These are phyloP conservation scores for Heterodera schachtii DNA, from an alignment of 1,140 invertebrate species.

Conservation along the genomic window DNA sequence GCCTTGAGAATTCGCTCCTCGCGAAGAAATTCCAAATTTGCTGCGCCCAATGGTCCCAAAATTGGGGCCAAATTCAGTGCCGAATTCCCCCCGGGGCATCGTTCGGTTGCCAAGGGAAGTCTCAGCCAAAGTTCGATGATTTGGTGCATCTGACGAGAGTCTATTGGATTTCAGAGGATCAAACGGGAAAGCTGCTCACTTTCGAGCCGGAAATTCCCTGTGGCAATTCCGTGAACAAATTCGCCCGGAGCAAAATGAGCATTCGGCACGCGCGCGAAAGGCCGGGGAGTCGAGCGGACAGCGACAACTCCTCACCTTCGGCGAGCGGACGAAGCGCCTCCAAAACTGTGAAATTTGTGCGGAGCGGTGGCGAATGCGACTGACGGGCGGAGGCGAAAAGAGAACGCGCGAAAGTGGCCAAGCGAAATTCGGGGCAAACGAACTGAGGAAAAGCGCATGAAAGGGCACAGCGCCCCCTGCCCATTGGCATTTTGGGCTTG, in stretches of 20 bases:
- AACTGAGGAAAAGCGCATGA: background rate
- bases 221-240: slow-evolving; percentile 13
- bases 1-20: slow-evolving; percentile 45
- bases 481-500: too few species aligned
- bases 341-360: slow-evolving; percentile 4
- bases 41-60: slow-evolving; percentile 25
- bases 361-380: too few species aligned
- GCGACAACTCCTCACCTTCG: slow-evolving; percentile 4
- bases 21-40: slow-evolving; percentile 48
- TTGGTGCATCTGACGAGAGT: background rate
- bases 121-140: slow-evolving; percentile 6
- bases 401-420: slow-evolving; percentile 12
- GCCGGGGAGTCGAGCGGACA: slow-evolving; percentile 15
- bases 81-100: slow-evolving; percentile 23
- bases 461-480: too few species aligned
- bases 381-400: background rate
- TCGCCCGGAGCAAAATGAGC: slow-evolving; percentile 7
- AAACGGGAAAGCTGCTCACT: background rate
- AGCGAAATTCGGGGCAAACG: background rate
- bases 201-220: background rate
- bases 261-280: slow-evolving; percentile 5
- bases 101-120: slow-evolving; percentile 6
- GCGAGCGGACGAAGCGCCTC: slow-evolving; percentile 8
- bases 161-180: background rate
- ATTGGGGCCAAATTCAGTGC: slow-evolving; percentile 26